phyloP scores from a whole-genome alignment of 2,113 vertebrate genomes.

The Caloenas nicobarica region DNA sequence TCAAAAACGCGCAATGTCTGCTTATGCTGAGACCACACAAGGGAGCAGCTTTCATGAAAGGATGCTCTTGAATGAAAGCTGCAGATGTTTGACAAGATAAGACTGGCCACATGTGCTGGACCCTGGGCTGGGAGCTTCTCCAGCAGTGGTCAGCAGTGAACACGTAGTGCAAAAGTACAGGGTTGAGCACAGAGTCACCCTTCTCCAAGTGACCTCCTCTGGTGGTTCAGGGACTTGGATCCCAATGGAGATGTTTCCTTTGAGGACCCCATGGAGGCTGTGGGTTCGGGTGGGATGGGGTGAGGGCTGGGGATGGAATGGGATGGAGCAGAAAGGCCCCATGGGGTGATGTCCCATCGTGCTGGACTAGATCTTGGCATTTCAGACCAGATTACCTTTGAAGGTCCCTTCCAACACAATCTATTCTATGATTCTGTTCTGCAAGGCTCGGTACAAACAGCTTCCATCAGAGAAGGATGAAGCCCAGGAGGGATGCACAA shows the following conservation, averaged over 20 bases:
- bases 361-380: too few species aligned
- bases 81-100: fast-evolving
- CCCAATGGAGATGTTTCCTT: fast-evolving
- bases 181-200: not conserved
- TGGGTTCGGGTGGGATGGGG: fast-evolving
- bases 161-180: fast-evolving
- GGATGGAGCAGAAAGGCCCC: not conserved
- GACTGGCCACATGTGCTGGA: fast-evolving
- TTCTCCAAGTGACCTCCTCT: not conserved
- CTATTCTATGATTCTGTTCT: too few species aligned
- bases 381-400: too few species aligned
- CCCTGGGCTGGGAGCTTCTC: not conserved
- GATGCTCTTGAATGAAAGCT: not conserved
- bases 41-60: not conserved
- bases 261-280: not conserved
- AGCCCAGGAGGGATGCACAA: not conserved
- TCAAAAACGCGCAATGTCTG: not conserved
- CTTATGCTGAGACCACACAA: fast-evolving
- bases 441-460: fast-evolving
- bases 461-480: not conserved
- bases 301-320: not conserved
- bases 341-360: fast-evolving
- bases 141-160: not conserved
- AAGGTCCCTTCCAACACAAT: too few species aligned
- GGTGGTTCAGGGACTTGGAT: not conserved